Evolutionary conservation across 2,888 invertebrate species (phyloP).

Genomic region (Portevinia maculata): DNA sequence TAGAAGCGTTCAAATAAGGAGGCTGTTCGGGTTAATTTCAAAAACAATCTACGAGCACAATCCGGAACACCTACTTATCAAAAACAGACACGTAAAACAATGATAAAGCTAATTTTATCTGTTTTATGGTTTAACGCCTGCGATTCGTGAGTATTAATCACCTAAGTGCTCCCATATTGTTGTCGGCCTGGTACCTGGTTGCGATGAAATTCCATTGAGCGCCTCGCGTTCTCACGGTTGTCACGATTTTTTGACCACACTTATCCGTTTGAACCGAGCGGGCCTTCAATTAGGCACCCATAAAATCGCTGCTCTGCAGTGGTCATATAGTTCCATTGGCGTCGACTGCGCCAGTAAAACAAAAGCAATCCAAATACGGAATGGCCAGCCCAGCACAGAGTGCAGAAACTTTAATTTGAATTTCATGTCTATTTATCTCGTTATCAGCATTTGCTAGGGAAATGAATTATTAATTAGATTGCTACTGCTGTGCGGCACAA

Average conservation of each 20-base stretch:
- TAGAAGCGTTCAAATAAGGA: not conserved
- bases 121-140: conserved; percentile 51
- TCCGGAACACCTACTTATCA: conserved; percentile 42
- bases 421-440: conserved; percentile 70
- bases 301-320: conserved; percentile 30
- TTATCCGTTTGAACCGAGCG: conserved; percentile 43
- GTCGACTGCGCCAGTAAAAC: conserved; percentile 6
- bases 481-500: conserved; percentile 5
- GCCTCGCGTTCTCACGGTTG: conserved; percentile 60
- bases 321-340: not conserved
- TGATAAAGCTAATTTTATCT: conserved; percentile 58
- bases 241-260: conserved; percentile 60
- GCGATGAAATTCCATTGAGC: not conserved
- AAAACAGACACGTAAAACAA: conserved; percentile 20
- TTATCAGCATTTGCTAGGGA: conserved; percentile 59
- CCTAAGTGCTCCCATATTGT: conserved; percentile 14
- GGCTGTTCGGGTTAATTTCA: not conserved
- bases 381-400: conserved; percentile 38
- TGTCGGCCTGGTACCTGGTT: not conserved
- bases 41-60: conserved; percentile 12
- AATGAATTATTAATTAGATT: conserved; percentile 72
- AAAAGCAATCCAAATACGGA: conserved; percentile 61
- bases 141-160: conserved; percentile 55
- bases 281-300: conserved; percentile 62
- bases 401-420: conserved; percentile 71